phyloP scores from a whole-genome alignment of 1,140 invertebrate genomes.

The Nymphalis io region DNA sequence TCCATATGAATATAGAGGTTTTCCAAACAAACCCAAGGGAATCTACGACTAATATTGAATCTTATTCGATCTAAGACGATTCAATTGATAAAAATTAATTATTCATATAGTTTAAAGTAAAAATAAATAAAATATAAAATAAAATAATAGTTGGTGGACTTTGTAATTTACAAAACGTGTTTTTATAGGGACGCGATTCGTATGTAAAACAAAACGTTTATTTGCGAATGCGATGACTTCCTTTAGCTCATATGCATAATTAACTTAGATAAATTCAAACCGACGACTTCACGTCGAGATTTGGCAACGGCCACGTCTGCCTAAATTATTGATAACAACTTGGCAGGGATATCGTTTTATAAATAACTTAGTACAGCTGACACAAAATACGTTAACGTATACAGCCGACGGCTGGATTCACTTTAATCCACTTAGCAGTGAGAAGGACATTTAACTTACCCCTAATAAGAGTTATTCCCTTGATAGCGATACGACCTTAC shows the following conservation, averaged over 20 bases:
- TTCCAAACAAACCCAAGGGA: background rate
- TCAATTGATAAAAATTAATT: background rate
- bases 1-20: background rate
- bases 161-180: no score
- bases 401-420: background rate
- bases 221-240: background rate
- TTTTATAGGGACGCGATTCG: no score
- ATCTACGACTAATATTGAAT: background rate
- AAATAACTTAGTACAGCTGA: background rate
- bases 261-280: background rate
- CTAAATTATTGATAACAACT: slow-evolving; percentile 2
- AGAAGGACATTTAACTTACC: slow-evolving; percentile 1
- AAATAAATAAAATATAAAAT: no score
- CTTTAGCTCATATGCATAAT: background rate
- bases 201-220: background rate
- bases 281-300: background rate
- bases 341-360: slow-evolving; percentile 7
- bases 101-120: background rate
- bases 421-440: background rate
- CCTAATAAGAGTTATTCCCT: background rate
- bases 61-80: background rate
- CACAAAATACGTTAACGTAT: background rate
- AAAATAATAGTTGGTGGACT: no score
- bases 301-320: background rate
- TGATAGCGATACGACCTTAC: background rate